Percentiles rank a stretch among this genome's conserved stretches.
Conservation (phyloP, 2,888 invertebrate genomes). For the Fragum fragum region DNA sequence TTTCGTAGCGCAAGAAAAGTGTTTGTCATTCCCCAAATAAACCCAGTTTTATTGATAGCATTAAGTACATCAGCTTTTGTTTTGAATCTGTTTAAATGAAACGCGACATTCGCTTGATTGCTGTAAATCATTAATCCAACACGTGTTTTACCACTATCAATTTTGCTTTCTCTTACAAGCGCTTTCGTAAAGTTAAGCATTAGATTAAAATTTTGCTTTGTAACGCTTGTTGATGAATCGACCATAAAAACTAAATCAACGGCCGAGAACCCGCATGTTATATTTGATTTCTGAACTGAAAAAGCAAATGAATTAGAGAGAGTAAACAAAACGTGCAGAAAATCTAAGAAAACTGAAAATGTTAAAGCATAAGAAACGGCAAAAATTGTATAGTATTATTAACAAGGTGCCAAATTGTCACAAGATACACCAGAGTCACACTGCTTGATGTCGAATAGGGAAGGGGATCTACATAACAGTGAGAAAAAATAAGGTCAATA, state of each 20-base stretch:
- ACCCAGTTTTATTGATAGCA: constrained; percentile 75
- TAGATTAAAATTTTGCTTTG: constrained; percentile 73
- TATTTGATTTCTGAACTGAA: neutral
- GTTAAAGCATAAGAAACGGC: no score
- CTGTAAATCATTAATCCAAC: constrained; percentile 70
- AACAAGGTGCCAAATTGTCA: no score
- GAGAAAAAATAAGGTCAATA: no score
- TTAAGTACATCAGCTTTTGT: constrained; percentile 68
- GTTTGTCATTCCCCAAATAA: constrained; percentile 80
- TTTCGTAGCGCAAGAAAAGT: constrained; percentile 75
- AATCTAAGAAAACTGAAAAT: no score
- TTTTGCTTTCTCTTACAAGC: constrained; percentile 63
- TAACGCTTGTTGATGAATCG: constrained; percentile 79
- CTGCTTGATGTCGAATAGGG: no score
- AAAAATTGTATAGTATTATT: no score
- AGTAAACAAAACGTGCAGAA: no score
- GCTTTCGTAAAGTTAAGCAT: constrained; percentile 72
- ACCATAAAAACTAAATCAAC: constrained; percentile 77
- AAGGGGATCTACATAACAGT: no score
- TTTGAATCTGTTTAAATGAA: constrained; percentile 68
- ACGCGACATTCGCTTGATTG: constrained; percentile 66
- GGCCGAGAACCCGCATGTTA: constrained; percentile 34
- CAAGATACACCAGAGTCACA: no score
- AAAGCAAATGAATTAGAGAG: no score
- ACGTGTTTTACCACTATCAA: constrained; percentile 61